Percentiles rank a stretch among this genome's conserved stretches.
Evolutionary conservation across 1,140 invertebrate genomes (phyloP).

Genomic region (Potamilus streckersoni): DNA sequence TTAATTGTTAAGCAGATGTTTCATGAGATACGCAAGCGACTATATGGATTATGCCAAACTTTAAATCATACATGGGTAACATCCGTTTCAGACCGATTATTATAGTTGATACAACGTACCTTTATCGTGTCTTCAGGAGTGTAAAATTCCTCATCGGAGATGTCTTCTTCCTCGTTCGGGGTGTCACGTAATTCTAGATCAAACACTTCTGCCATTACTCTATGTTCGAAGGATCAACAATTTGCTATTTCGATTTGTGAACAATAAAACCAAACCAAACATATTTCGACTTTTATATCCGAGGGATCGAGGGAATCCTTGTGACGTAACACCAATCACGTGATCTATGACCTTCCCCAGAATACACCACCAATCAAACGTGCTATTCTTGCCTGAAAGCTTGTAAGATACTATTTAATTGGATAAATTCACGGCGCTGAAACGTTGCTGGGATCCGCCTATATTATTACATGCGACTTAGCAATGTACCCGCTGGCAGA

Average conservation of each 20-base stretch:
- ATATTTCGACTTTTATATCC: slow-evolving; percentile 20
- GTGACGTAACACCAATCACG: slow-evolving; percentile 26
- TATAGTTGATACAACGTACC: slow-evolving; percentile 26
- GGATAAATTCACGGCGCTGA: too few relatives aligned
- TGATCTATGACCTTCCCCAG: background rate
- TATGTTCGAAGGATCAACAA: slow-evolving; percentile 17
- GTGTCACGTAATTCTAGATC: slow-evolving; percentile 87
- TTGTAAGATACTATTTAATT: too few relatives aligned
- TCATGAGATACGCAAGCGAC: background rate
- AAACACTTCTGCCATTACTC: slow-evolving; percentile 75
- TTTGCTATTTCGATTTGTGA: slow-evolving; percentile 4
- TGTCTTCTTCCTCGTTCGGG: slow-evolving; percentile 78
- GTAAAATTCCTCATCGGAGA: slow-evolving; percentile 71
- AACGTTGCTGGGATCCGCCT: too few relatives aligned
- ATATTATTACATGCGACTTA: too few relatives aligned
- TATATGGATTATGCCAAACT: background rate
- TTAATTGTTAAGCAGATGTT: background rate
- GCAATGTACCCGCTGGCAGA: too few relatives aligned
- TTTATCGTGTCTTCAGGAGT: slow-evolving; percentile 34
- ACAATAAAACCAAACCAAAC: slow-evolving; percentile 10
- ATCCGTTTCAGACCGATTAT: slow-evolving; percentile 9
- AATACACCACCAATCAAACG: too few relatives aligned
- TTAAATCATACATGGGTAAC: background rate
- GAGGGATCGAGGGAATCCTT: slow-evolving; percentile 38
- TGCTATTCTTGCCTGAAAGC: too few relatives aligned